Base-by-base conservation (phyloP, 2,113 vertebrate species). In the Muntiacus reevesi region DNA sequence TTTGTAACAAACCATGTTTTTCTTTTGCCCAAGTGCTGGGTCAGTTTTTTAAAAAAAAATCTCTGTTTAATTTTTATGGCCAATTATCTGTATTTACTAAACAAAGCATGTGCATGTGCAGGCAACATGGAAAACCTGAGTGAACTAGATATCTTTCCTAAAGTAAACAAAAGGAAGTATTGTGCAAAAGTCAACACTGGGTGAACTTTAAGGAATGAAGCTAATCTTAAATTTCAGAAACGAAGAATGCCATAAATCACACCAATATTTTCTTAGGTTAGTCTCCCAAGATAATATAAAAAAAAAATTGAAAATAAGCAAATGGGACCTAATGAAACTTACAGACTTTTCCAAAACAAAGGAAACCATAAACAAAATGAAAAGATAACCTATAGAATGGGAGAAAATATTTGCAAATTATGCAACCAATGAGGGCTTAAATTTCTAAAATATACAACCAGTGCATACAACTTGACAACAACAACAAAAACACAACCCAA, bases 81-180 rank as follows among this genome's bases (percentile, higher is more conserved):
- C 81, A 40, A 74, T 60, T 86, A 23, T 54, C 59, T 95, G 86
- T 95, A 71, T 33, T 96, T 89, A 92, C 91, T 81, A 86, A 96
- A 78, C n/a, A 86, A 71, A 84, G 40, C 43, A 50, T 23, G 30
- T 45, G n/a, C 17, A 54, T 23, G n/a, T 62, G n/a, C 17, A 62
- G 79, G 52, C 36, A 62, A 74, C 43, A 57, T 4, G 45, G n/a
- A 52, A 60, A 71, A 57, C 28, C 9, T 6, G 21, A 95, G 52
- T 21, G 10, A 71, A 19, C 6, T 28, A 11, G 47, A 45, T 8
- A 62, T 36, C 23, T 8, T 33, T 91, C 55, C 54, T 67, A 88
- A 81, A 91, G 50, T 23, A 93, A 82, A 59, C 5, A 57, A 40
- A n/a, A 86, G 62, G 45, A 4, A 62, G 12, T 33, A 15, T 11